phyloP scores from a whole-genome alignment of 2,888 invertebrate species.

The Acrocera orbiculus region DNA sequence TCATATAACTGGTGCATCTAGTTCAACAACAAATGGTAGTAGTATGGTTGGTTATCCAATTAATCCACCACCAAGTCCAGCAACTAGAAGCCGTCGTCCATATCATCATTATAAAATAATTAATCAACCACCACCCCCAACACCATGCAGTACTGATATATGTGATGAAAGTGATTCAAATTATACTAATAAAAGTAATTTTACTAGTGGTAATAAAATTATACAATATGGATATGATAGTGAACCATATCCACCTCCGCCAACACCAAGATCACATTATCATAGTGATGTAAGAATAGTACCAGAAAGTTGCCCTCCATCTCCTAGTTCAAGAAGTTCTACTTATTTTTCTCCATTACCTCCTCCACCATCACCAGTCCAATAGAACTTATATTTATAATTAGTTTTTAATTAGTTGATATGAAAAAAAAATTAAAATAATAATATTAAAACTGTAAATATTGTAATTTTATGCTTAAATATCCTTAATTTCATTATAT shows the following conservation, averaged over 20 bases:
- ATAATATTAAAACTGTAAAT: too few species aligned
- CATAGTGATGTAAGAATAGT: slow-evolving; percentile 46
- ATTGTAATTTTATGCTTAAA: too few species aligned
- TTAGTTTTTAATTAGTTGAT: too few species aligned
- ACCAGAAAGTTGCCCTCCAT: slow-evolving; percentile 42
- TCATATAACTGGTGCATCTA: slow-evolving; percentile 44
- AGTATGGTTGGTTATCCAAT: slow-evolving; percentile 50
- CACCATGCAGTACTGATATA: slow-evolving; percentile 87
- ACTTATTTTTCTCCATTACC: slow-evolving; percentile 65
- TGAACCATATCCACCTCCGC: slow-evolving; percentile 59
- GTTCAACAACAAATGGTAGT: slow-evolving; percentile 31
- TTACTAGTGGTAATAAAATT: slow-evolving; percentile 19
- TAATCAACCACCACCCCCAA: slow-evolving; percentile 79
- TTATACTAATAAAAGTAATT: slow-evolving; percentile 39
- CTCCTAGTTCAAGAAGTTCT: slow-evolving; percentile 54
- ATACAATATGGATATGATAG: slow-evolving; percentile 39
- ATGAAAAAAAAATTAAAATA: too few species aligned
- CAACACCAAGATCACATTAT: slow-evolving; percentile 56
- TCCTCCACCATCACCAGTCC: slow-evolving; percentile 74
- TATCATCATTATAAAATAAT: slow-evolving; percentile 60
- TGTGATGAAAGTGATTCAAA: slow-evolving; percentile 76
- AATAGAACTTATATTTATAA: slow-evolving; percentile 21
- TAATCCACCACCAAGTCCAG: slow-evolving; percentile 84
- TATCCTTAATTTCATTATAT: too few species aligned
- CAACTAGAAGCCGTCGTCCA: slow-evolving; percentile 57